Percentiles rank a stretch among this genome's conserved stretches.
Conservation (phyloP, 2,797 vertebrate genomes). For the Danio albolineatus region DNA sequence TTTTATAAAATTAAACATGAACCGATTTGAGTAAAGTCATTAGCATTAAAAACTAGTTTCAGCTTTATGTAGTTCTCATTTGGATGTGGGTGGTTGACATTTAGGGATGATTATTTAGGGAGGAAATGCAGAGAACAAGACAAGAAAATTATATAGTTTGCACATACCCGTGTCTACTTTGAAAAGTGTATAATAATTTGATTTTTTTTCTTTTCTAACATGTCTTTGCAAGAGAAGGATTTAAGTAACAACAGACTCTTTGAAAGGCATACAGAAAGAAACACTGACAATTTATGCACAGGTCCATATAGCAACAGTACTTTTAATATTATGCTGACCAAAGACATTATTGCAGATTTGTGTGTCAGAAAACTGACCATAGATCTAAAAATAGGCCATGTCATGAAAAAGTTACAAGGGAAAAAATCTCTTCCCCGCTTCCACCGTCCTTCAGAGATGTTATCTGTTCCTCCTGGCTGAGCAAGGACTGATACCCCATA, state of each 20-base stretch:
- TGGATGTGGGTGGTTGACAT: constrained; percentile 39
- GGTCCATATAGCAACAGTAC: not conserved
- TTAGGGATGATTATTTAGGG: constrained; percentile 29
- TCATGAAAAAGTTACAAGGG: constrained; percentile 33
- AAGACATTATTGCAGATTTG: not conserved
- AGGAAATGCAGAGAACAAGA: constrained; percentile 29
- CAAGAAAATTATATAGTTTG: constrained; percentile 42
- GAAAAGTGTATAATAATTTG: constrained; percentile 6
- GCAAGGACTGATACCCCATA: constrained; percentile 1
- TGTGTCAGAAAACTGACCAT: not conserved
- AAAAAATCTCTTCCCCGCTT: constrained; percentile 8
- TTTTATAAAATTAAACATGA: constrained; percentile 8
- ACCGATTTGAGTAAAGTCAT: not conserved
- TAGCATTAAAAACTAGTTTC: not conserved
- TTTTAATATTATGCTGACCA: constrained; percentile 10
- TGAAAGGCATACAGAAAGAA: not conserved
- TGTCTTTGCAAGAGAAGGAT: not conserved
- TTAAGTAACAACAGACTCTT: not conserved
- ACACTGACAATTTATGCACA: not conserved
- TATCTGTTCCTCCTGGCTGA: constrained; percentile 4
- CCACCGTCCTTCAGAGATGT: constrained; percentile 13
- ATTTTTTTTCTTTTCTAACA: constrained; percentile 1
- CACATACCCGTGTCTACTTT: not conserved
- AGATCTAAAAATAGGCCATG: constrained; percentile 17
- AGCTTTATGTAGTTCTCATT: constrained; percentile 16